Base-by-base conservation (phyloP, 2,113 vertebrate genomes). In the Aspiorhynchus laticeps region DNA sequence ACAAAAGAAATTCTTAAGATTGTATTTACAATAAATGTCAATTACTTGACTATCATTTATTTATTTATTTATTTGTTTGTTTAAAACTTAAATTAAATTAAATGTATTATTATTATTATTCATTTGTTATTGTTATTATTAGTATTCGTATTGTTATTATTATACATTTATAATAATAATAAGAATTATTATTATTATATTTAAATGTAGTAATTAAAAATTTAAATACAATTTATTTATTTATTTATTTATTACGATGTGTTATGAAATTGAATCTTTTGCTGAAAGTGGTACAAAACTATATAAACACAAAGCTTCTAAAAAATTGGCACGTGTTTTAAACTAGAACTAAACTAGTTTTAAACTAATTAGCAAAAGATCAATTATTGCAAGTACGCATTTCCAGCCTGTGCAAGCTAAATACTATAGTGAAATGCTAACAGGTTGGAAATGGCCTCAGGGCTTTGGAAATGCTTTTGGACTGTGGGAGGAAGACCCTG, bases 401-500 rank as follows among this genome's bases (percentile, higher is more conserved):
- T 74, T 41, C 36, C 10, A 74, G 21, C 19, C 69, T 38, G 67
- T 24, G 21, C 21, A 41, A 73, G 36, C 71, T 6, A n/a, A 41
- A 74, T 74, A n/a, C 10, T n/a, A 41, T 74, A n/a, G 71, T 2
- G 4, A 46, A 31, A 77, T 46, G n/a, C 3, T 48, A 28, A 38
- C 46, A 17, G n/a, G 1, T 19, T 76, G 24, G 82, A 51, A 17
- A 43, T 76, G 59, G 43, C 65, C 51, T 63, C 36, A 6, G 67
- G 59, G 43, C 11, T 78, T 43, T 67, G 43, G 36, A 31, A 67
- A 51, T 48, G 65, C 43, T 51, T 77, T 17, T 48, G 48, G 36
- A n/a, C 36, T 36, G 48, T 77, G 73, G 74, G 63, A 73, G 65
- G 76, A 53, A 65, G 69, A 73, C 69, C 61, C 63, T 31, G 14